Percentiles rank a stretch among this genome's conserved stretches.
These are phyloP conservation scores for Agriopis leucophaearia DNA, from an alignment of 2,888 invertebrate species.

Conservation along the genomic window DNA sequence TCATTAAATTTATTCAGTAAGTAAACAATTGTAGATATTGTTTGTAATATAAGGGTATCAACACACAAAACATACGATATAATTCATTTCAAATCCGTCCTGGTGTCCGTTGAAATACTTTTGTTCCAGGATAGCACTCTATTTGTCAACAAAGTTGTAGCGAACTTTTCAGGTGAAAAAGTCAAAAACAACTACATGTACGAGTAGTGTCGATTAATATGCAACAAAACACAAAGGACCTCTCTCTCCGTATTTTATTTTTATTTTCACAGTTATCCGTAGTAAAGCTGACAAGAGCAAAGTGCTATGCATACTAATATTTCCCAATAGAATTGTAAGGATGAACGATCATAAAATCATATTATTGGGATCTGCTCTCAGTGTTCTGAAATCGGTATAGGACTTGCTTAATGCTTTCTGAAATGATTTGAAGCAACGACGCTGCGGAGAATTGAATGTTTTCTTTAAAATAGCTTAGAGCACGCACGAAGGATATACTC, in stretches of 20 bases:
- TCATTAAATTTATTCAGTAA: no score
- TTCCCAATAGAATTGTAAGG: slow-evolving; percentile 19
- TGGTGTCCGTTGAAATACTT: no score
- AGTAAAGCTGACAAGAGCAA: slow-evolving; percentile 21
- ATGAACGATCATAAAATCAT: slow-evolving; percentile 13
- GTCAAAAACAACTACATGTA: slow-evolving; percentile 4
- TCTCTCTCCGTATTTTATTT: slow-evolving; percentile 2
- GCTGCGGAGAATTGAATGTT: slow-evolving; percentile 1
- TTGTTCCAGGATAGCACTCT: not conserved
- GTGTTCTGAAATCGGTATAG: slow-evolving; percentile 12
- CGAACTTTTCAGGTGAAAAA: not conserved
- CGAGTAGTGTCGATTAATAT: slow-evolving; percentile 20
- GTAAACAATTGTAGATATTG: no score
- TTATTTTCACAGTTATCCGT: slow-evolving; percentile 17
- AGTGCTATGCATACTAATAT: slow-evolving; percentile 36
- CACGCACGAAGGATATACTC: no score
- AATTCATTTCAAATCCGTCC: no score
- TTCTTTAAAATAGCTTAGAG: not conserved
- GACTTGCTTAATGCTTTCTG: not conserved
- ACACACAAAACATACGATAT: no score
- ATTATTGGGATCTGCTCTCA: slow-evolving; percentile 12
- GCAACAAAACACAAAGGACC: slow-evolving; percentile 25
- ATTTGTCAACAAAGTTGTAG: not conserved
- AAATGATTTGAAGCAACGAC: slow-evolving; percentile 9
- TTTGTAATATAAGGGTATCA: no score